Conservation (phyloP, 2,888 invertebrate genomes). For the Hermaeophaga mercurialis region DNA sequence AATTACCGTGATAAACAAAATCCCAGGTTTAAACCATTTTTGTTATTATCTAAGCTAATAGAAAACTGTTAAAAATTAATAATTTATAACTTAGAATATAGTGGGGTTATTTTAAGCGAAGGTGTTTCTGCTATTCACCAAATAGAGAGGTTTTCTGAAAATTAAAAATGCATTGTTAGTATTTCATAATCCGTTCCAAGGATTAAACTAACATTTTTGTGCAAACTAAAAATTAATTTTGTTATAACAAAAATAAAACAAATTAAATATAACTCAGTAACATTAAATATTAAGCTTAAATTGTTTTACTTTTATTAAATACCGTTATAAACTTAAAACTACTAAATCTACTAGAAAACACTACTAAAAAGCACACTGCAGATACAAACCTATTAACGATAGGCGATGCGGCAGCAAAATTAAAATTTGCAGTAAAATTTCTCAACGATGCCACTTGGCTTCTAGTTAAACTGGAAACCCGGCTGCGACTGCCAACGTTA, state of each 20-base stretch:
- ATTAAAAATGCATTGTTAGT: conserved; percentile 38
- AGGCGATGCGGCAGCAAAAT: conserved; percentile 60
- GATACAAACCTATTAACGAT: conserved; percentile 57
- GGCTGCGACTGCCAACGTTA: conserved; percentile 60
- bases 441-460: conserved; percentile 63
- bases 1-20: conserved; percentile 24
- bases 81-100: conserved; percentile 13
- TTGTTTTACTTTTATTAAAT: conserved; percentile 12
- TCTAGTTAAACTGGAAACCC: conserved; percentile 63
- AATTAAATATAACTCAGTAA: too few relatives aligned
- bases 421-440: conserved; percentile 61
- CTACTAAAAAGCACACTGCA: conserved; percentile 12
- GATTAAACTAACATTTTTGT: background rate
- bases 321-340: background rate
- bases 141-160: conserved; percentile 50
- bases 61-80: conserved; percentile 10
- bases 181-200: background rate
- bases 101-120: conserved; percentile 41
- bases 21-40: conserved; percentile 21
- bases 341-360: background rate
- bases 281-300: background rate
- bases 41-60: conserved; percentile 19
- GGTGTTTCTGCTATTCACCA: conserved; percentile 45
- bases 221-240: background rate
- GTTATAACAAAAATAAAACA: background rate